These are phyloP conservation scores for Pseudeuparius sepicola DNA, from an alignment of 2,888 invertebrate species.

Conservation along the genomic window DNA sequence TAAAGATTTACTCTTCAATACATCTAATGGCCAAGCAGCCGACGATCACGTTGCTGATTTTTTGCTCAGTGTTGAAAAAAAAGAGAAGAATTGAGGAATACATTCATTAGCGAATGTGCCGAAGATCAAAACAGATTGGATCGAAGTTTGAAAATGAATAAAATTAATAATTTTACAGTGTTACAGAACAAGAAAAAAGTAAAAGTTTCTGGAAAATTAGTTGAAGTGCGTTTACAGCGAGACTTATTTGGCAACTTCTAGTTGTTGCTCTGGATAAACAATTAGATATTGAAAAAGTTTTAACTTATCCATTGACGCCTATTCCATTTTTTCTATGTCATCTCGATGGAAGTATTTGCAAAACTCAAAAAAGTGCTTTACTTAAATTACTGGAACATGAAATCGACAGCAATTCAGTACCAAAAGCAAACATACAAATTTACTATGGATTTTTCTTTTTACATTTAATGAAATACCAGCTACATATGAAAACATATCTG, in stretches of 20 bases:
- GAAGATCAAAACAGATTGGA: slow-evolving; percentile 4
- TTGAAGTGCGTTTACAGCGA: slow-evolving; percentile 10
- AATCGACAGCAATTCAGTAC: slow-evolving; percentile 14
- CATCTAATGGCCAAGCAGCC: slow-evolving; percentile 4
- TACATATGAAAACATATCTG: no score
- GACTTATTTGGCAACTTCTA: no score
- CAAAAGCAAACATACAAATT: slow-evolving; percentile 9
- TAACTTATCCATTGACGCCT: slow-evolving; percentile 28
- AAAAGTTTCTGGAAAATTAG: slow-evolving; percentile 9
- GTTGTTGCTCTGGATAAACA: no score
- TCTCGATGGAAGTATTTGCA: slow-evolving; percentile 19
- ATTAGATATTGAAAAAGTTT: slow-evolving; percentile 21
- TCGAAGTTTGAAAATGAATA: slow-evolving; percentile 5
- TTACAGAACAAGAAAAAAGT: slow-evolving; percentile 1
- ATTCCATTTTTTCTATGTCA: slow-evolving; percentile 28
- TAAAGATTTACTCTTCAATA: slow-evolving; percentile 4
- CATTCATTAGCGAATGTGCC: slow-evolving; percentile 3
- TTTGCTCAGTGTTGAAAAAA: slow-evolving; percentile 4
- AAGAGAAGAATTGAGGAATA: slow-evolving; percentile 3
- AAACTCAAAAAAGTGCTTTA: slow-evolving; percentile 25
- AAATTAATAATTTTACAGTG: slow-evolving; percentile 3
- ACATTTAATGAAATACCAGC: no score
- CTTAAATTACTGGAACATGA: slow-evolving; percentile 21
- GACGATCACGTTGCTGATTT: slow-evolving; percentile 3
- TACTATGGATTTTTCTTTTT: no score